Evolutionary conservation across 1,140 invertebrate species (phyloP), one percentile per base, ranked within the genome.

Genomic region (Zelostemma sp.): DNA sequence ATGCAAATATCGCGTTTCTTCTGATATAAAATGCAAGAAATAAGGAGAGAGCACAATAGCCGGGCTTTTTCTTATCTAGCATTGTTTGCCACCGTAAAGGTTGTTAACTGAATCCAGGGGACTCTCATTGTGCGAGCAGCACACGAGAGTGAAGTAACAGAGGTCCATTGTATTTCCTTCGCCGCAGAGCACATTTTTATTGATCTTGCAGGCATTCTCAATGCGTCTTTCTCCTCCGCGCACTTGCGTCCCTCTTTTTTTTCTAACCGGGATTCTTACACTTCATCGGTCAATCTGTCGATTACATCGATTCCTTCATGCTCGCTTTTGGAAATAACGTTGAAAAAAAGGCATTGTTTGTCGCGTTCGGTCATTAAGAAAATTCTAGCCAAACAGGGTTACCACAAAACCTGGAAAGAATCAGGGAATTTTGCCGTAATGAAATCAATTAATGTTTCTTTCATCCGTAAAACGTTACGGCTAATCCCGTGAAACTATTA

Each of bases 21-120:
- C 19, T 35, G 57, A 51, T 51, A 51, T 35, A 43, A 60, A 43
- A 60, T 61, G 58, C 58, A 47, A 61, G 58, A 61, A 31, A 21
- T 28, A 18, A 51, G 43, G 17, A 51, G 48, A 51, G 48, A 11
- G 46, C 4, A 59, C 57, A 60, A 60, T 60, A 51, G 57, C 18
- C n/a, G 21, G 48, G 41, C 57, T 49, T 60, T 62, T 67, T 76
- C 72, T 79, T 77, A 76, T 77, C 75, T 74, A 76, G 47, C 59
- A 55, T 31, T 72, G 68, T 72, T 75, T 46, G 59, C 59, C 60
- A 14, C 57, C 69, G 67, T 61, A 62, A 74, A 78, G 53, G 51
- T 75, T 77, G 75, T 77, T 78, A 78, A 74, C 68, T 67, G 68
- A 75, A 76, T 72, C 73, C 68, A 70, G 68, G 68, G 75, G 67